Conservation (phyloP, 30 jellyfish, hydroid and myxozoan species). For the Aurelia aurita complex sp. Pacific region DNA sequence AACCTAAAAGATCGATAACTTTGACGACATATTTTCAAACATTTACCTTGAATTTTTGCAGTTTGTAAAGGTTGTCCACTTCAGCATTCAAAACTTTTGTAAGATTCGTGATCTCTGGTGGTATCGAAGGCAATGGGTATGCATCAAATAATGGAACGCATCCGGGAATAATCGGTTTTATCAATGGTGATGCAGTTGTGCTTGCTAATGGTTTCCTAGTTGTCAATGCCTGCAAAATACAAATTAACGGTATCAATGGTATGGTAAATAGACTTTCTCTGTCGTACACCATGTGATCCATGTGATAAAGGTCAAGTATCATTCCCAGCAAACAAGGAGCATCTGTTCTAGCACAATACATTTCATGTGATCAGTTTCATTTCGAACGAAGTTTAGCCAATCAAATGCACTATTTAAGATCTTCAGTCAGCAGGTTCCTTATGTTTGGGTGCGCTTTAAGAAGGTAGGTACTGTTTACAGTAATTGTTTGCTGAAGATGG, state of each 20-base stretch:
- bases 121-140: slow-evolving; percentile 37
- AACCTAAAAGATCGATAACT: background rate
- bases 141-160: slow-evolving; percentile 64
- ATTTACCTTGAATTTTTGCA: slow-evolving; percentile 26
- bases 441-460: no score
- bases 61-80: slow-evolving; percentile 15
- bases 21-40: background rate
- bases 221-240: slow-evolving; percentile 1
- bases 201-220: no score
- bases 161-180: slow-evolving; percentile 29
- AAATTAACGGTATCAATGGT: background rate
- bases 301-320: no score
- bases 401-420: no score
- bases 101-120: slow-evolving; percentile 35
- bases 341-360: background rate
- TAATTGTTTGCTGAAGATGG: no score
- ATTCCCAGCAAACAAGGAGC: background rate
- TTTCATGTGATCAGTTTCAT: background rate
- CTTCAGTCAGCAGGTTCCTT: no score
- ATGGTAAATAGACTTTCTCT: background rate
- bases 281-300: no score
- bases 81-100: background rate
- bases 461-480: no score
- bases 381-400: no score
- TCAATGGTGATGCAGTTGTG: slow-evolving; percentile 18